Conservation (phyloP, 2,888 invertebrate species). For the Trissolcus japonicus region DNA sequence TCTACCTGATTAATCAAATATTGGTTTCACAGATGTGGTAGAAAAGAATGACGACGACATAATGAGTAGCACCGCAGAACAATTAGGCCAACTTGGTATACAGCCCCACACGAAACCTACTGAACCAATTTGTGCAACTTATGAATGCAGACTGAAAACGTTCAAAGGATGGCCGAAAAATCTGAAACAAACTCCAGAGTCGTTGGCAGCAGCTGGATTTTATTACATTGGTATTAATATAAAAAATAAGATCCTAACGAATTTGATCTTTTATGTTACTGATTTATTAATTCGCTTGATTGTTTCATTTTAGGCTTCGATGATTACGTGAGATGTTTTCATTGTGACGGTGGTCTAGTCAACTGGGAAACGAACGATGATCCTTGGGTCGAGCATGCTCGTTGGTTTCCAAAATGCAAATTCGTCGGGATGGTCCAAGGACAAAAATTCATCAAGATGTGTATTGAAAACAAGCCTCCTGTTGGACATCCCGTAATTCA, state of each 20-base stretch:
- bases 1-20: not conserved
- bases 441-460: conserved; percentile 83
- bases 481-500: conserved; percentile 65
- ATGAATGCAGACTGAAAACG: conserved; percentile 83
- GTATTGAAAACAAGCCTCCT: conserved; percentile 68
- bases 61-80: conserved; percentile 65
- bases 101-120: conserved; percentile 80
- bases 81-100: conserved; percentile 80
- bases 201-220: conserved; percentile 91
- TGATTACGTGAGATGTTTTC: conserved; percentile 92
- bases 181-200: conserved; percentile 85
- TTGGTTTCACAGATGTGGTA: conserved; percentile 59
- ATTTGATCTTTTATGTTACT: too few species aligned
- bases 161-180: conserved; percentile 87
- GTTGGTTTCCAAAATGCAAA: conserved; percentile 94
- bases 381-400: conserved; percentile 95
- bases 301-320: conserved; percentile 77
- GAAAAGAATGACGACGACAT: conserved; percentile 75
- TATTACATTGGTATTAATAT: conserved; percentile 82
- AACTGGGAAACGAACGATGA: conserved; percentile 94
- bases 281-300: not conserved
- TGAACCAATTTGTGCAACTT: conserved; percentile 82
- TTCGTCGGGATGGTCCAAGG: conserved; percentile 90
- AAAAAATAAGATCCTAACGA: too few species aligned
- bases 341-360: conserved; percentile 93